These are phyloP conservation scores for Nyctalus aviator DNA, from an alignment of 2,797 vertebrate genomes.

Conservation along the genomic window DNA sequence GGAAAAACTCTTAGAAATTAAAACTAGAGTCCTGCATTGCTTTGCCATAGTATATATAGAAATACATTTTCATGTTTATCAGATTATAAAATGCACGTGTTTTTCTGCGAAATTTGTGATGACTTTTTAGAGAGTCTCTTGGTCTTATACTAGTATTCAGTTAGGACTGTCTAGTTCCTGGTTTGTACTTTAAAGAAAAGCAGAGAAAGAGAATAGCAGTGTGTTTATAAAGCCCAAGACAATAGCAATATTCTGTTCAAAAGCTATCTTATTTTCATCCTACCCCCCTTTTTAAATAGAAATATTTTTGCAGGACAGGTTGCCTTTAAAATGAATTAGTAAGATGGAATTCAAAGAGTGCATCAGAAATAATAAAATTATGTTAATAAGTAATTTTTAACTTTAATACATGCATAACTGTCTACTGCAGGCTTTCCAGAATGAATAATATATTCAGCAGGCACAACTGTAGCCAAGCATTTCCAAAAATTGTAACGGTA, in stretches of 20 bases:
- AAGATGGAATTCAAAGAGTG: not conserved
- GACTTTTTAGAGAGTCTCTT: not conserved
- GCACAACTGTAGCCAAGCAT: constrained; percentile 1
- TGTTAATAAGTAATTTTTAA: constrained; percentile 55
- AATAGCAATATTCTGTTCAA: not conserved
- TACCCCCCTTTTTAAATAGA: not conserved
- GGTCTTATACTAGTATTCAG: not conserved
- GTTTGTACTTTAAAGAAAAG: not conserved
- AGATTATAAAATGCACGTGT: not conserved
- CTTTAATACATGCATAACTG: not conserved
- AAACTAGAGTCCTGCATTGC: not conserved
- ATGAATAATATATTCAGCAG: constrained; percentile 13
- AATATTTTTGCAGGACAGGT: not conserved
- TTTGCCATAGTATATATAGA: not conserved
- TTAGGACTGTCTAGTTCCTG: not conserved
- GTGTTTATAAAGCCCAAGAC: not conserved
- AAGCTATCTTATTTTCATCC: not conserved
- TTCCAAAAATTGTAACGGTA: constrained; percentile 13
- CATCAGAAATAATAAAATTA: constrained; percentile 57
- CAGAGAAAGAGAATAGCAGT: not conserved
- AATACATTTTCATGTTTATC: constrained; percentile 12
- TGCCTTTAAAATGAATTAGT: constrained; percentile 6
- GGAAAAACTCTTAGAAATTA: not conserved
- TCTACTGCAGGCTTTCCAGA: not conserved
- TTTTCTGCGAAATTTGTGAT: constrained; percentile 31